Evolutionary conservation across 2,888 invertebrate species (phyloP).

Genomic region (Caenorhabditis virilis): DNA sequence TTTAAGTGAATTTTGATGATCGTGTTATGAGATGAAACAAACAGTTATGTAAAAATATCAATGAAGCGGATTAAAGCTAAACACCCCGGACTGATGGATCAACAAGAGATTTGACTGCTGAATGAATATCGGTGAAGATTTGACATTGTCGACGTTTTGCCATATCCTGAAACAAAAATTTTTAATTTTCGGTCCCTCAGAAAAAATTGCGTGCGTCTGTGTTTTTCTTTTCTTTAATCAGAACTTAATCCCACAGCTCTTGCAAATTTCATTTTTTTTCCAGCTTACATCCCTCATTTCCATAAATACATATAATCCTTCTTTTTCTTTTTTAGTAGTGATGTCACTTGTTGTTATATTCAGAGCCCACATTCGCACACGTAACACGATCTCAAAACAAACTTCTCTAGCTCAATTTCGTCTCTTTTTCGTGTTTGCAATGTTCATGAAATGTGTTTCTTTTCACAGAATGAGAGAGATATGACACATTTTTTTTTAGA

Average conservation of each 20-base stretch:
- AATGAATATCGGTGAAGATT: slow-evolving; percentile 53
- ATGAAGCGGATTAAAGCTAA: slow-evolving; percentile 6
- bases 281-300: neutral
- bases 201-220: too few species aligned
- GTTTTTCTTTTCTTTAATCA: too few species aligned
- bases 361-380: neutral
- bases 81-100: slow-evolving; percentile 30
- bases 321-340: slow-evolving; percentile 1
- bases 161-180: slow-evolving; percentile 57
- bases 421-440: neutral
- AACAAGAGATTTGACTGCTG: slow-evolving; percentile 39
- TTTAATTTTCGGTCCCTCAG: neutral
- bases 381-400: slow-evolving; percentile 35
- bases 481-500: neutral
- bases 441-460: neutral
- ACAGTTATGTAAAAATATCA: too few species aligned
- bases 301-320: neutral
- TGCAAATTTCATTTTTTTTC: too few species aligned
- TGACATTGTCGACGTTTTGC: slow-evolving; percentile 63
- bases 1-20: neutral
- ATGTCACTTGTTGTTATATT: neutral
- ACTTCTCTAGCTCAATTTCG: slow-evolving; percentile 1
- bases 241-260: too few species aligned
- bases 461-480: neutral
- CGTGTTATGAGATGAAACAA: neutral